These are phyloP conservation scores for Anas platyrhynchos DNA, from an alignment of 2,113 vertebrate genomes.

Conservation along the genomic window DNA sequence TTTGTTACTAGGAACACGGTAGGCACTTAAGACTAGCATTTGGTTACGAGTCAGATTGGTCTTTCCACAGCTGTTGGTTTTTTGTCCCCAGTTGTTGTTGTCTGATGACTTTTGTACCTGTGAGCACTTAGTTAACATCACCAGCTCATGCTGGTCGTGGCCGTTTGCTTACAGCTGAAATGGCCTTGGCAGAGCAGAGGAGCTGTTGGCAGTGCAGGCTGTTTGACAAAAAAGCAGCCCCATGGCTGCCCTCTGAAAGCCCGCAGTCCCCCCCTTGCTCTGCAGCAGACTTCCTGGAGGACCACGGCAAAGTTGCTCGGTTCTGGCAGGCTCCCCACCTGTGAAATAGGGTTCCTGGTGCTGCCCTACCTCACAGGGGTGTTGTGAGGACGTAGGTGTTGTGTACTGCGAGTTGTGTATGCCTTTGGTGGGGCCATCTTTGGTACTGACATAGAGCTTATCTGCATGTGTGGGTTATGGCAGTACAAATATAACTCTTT, in stretches of 20 bases:
- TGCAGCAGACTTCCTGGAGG: background rate
- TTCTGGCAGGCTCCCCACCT: background rate
- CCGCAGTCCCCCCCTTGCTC: background rate
- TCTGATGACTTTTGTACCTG: background rate
- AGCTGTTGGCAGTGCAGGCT: background rate
- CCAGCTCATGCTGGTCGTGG: background rate
- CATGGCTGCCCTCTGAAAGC: background rate
- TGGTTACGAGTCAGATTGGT: constrained; percentile 12
- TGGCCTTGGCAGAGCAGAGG: background rate
- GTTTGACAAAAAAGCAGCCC: background rate
- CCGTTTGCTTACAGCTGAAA: background rate
- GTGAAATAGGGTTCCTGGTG: background rate
- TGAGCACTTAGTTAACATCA: background rate
- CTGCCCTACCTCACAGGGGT: background rate
- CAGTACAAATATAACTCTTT: constrained; percentile 56
- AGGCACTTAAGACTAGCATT: constrained; percentile 10
- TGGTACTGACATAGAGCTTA: background rate
- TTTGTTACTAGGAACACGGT: constrained; percentile 9
- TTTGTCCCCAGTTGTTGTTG: background rate
- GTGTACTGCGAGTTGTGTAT: rapidly evolving
- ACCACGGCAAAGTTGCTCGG: background rate
- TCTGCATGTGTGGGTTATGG: background rate
- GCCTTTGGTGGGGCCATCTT: background rate
- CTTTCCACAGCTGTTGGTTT: background rate
- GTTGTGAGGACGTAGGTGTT: background rate